Base-by-base conservation (phyloP, 2,113 vertebrate species). In the Oreochromis niloticus region DNA sequence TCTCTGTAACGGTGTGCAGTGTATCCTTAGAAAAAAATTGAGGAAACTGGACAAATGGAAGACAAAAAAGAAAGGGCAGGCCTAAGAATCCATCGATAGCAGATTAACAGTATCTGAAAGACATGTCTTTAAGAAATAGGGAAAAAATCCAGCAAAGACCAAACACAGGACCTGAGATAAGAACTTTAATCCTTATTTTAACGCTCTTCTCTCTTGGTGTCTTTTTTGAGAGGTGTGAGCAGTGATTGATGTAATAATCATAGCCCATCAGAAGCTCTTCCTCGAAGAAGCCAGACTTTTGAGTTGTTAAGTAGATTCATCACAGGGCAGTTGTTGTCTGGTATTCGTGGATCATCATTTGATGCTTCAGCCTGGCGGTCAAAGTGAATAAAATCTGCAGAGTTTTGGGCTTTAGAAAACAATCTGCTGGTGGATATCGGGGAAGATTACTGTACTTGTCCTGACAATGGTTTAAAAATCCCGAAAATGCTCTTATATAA, bases 401-500 rank as follows among this genome's bases (percentile, higher is more conserved):
- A 30, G 56, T 87, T 78, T 81, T 90, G 36, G n/a, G 88, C 50
- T 87, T 91, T 71, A 83, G 73, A 80, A 80, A 83, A 55, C 82
- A 84, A 89, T 94, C 88, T 90, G 90, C 85, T 87, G 87, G 22
- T 85, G 86, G 78, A 85, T 86, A 86, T 88, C 14, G 11, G 34
- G 43, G 86, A 91, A 91, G 89, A 93, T 91, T 86, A 83, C 83
- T 85, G 82, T 85, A 88, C 88, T 87, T 78, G 87, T 88, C 55
- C 85, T 82, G 84, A 94, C 92, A 92, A 91, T 90, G 89, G 92
- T 56, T 91, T 89, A 48, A 57, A 91, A 93, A 92, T 90, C 91
- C 91, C 81, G 54, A 93, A 78, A 92, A 95, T 82, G 86, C 92
- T 88, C 84, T 94, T 93, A 93, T 88, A 83, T 94, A 94, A 94